Conservation (phyloP, 2,888 invertebrate genomes). For the Thera obeliscata region DNA sequence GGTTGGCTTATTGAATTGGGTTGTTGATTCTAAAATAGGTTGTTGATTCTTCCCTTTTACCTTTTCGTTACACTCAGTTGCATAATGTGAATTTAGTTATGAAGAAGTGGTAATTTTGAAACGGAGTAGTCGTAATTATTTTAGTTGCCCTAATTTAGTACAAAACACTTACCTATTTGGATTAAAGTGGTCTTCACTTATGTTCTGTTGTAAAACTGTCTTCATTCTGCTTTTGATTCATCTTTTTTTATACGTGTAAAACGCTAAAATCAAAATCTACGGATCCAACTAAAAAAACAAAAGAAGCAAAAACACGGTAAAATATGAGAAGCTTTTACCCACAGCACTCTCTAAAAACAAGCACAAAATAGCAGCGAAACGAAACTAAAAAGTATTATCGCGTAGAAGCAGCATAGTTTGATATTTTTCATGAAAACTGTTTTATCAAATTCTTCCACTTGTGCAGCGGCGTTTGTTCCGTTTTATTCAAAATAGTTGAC, state of each 20-base stretch:
- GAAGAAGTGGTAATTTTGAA: too few relatives aligned
- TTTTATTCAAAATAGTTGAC: conserved; percentile 42
- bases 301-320: conserved; percentile 5
- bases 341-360: conserved; percentile 10
- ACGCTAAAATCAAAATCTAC: not conserved
- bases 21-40: conserved; percentile 5
- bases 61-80: not conserved
- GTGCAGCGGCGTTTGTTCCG: conserved; percentile 21
- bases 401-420: conserved; percentile 30
- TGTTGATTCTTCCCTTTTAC: conserved; percentile 7
- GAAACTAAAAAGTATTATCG: conserved; percentile 15
- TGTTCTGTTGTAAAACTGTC: too few relatives aligned
- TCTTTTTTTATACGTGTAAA: too few relatives aligned
- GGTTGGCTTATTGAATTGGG: conserved; percentile 5
- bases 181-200: too few relatives aligned
- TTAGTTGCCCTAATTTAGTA: too few relatives aligned
- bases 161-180: too few relatives aligned
- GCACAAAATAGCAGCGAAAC: conserved; percentile 9
- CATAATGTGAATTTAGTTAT: too few relatives aligned
- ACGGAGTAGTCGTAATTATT: too few relatives aligned
- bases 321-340: conserved; percentile 10
- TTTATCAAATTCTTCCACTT: conserved; percentile 36
- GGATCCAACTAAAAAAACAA: not conserved
- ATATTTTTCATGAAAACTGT: conserved; percentile 35
- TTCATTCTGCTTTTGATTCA: too few relatives aligned